Conservation (phyloP, 2,888 invertebrate genomes). For the Nomada flava region DNA sequence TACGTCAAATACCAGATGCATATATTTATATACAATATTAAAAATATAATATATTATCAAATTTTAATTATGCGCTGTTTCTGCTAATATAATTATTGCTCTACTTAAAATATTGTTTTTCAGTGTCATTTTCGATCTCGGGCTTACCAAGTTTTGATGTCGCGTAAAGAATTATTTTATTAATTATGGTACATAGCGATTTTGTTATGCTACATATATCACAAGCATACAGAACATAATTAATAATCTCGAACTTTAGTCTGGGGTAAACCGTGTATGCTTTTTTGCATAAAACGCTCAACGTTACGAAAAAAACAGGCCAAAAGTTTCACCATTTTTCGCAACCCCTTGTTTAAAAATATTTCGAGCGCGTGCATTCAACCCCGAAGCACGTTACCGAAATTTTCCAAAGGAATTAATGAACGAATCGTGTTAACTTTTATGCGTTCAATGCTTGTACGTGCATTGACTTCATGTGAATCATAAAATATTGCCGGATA, state of each 20-base stretch:
- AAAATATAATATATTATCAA: too few species aligned
- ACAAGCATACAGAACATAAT: not conserved
- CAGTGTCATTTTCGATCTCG: too few species aligned
- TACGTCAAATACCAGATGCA: too few species aligned
- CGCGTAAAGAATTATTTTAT: too few species aligned
- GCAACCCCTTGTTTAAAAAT: not conserved
- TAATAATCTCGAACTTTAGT: not conserved
- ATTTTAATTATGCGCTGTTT: too few species aligned
- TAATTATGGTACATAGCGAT: not conserved
- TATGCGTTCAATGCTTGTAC: not conserved
- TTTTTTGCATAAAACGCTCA: not conserved
- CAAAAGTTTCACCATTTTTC: not conserved
- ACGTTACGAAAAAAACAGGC: not conserved
- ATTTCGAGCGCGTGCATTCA: not conserved
- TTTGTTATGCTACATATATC: too few species aligned
- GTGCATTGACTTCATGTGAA: not conserved
- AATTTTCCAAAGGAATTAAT: constrained; percentile 6
- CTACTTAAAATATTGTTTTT: too few species aligned
- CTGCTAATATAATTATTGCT: too few species aligned
- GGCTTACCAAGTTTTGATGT: too few species aligned
- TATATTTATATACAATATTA: too few species aligned
- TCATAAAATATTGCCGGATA: not conserved
- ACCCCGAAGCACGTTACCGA: not conserved
- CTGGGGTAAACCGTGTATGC: not conserved
- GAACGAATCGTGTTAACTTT: constrained; percentile 3